These are phyloP conservation scores for Nixonia krombeini DNA, from an alignment of 1,140 invertebrate genomes.

Conservation along the genomic window DNA sequence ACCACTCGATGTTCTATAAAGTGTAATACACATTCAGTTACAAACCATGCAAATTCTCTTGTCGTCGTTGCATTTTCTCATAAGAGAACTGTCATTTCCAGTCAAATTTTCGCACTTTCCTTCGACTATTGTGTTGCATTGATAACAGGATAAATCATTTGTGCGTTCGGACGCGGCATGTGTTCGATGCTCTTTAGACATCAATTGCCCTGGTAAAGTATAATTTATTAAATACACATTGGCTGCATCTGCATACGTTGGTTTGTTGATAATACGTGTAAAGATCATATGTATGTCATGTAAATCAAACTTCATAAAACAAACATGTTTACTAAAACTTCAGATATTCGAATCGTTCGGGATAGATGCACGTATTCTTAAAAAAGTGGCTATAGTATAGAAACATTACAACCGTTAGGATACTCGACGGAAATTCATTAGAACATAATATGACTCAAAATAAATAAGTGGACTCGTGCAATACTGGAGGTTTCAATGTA, in stretches of 20 bases:
- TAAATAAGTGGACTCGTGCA: too few species aligned
- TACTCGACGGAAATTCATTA: too few species aligned
- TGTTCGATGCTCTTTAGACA: slow-evolving; percentile 79
- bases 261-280: neutral
- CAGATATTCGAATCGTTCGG: too few species aligned
- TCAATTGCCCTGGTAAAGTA: slow-evolving; percentile 60
- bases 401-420: too few species aligned
- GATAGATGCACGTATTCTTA: too few species aligned
- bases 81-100: slow-evolving; percentile 75
- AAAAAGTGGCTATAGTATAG: too few species aligned
- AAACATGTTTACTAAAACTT: too few species aligned
- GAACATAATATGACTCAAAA: too few species aligned
- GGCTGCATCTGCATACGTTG: too few species aligned
- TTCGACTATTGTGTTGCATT: slow-evolving; percentile 82
- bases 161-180: slow-evolving; percentile 80
- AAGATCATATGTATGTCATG: neutral
- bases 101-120: slow-evolving; percentile 78
- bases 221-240: neutral
- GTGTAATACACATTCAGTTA: too few species aligned
- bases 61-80: slow-evolving; percentile 82
- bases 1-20: too few species aligned
- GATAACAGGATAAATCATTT: slow-evolving; percentile 85
- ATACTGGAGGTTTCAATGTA: too few species aligned
- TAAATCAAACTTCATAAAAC: neutral
- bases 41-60: slow-evolving; percentile 82